Evolutionary conservation across 2,113 vertebrate species (phyloP).

Genomic region (Cynocephalus volans): DNA sequence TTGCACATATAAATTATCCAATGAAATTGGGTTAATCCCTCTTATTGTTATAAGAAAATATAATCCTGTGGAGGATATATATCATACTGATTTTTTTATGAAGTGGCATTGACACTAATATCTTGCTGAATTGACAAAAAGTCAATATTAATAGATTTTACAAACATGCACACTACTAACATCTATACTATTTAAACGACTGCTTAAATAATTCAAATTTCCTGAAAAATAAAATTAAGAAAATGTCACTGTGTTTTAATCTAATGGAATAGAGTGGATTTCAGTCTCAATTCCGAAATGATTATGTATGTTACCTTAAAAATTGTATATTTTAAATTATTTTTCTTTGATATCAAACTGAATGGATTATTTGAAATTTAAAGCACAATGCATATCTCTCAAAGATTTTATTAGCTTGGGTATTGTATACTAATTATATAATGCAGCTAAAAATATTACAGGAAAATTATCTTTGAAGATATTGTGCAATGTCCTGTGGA

Average conservation of each 20-base stretch:
- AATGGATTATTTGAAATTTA: conserved; percentile 78
- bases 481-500: conserved; percentile 42
- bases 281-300: neutral
- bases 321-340: neutral
- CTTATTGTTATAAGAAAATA: neutral
- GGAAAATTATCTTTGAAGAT: conserved; percentile 71
- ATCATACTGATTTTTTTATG: neutral
- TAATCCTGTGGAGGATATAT: neutral
- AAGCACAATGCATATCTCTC: conserved; percentile 66
- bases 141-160: neutral
- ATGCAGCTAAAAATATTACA: conserved; percentile 73
- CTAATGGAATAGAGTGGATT: neutral
- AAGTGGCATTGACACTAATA: neutral
- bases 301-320: neutral
- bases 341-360: conserved; percentile 35
- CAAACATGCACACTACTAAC: neutral
- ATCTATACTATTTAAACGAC: neutral
- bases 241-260: neutral
- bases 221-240: neutral
- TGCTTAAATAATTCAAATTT: neutral
- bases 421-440: conserved; percentile 79
- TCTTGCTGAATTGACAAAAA: neutral
- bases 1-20: fast-evolving
- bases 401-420: conserved; percentile 73
- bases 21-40: too few relatives aligned